Evolutionary conservation across 2,888 invertebrate genomes (phyloP).

Genomic region (Myathropa florea): DNA sequence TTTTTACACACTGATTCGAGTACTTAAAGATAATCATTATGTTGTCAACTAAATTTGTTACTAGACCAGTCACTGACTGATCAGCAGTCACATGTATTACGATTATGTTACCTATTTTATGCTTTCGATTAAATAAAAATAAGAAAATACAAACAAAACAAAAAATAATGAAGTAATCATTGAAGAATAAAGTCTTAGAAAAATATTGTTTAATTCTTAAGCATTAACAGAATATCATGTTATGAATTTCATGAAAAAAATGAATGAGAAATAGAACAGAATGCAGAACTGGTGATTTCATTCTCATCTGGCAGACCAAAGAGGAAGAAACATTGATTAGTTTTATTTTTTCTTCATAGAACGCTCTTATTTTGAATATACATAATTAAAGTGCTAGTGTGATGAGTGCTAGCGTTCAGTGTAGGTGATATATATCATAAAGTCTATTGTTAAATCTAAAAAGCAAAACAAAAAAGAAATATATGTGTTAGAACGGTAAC

Average conservation of each 20-base stretch:
- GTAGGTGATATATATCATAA: constrained; percentile 56
- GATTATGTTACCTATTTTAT: constrained; percentile 26
- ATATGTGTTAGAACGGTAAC: constrained; percentile 46
- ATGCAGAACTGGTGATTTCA: constrained; percentile 17
- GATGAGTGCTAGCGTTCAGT: constrained; percentile 36
- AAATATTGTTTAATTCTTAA: constrained; percentile 50
- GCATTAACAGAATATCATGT: constrained; percentile 11
- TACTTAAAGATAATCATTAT: constrained; percentile 42
- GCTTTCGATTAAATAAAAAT: constrained; percentile 3
- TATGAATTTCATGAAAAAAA: constrained; percentile 2
- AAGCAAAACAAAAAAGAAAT: constrained; percentile 25
- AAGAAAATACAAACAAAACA: not conserved
- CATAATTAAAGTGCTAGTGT: not conserved
- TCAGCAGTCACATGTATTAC: constrained; percentile 31
- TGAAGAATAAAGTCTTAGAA: constrained; percentile 19
- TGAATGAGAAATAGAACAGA: constrained; percentile 20
- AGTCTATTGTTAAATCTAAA: constrained; percentile 60
- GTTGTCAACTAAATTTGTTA: constrained; percentile 2
- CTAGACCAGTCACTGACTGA: not conserved
- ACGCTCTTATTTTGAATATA: not conserved
- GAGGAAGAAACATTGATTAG: not conserved
- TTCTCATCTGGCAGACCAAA: not conserved
- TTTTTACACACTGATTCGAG: constrained; percentile 23
- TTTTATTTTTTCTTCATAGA: constrained; percentile 20
- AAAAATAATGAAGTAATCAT: not conserved